A percentile compares a stretch with the other conserved stretches of the same genome.
phyloP scores from a whole-genome alignment of 2,113 vertebrate genomes.

The Festucalex cinctus region DNA sequence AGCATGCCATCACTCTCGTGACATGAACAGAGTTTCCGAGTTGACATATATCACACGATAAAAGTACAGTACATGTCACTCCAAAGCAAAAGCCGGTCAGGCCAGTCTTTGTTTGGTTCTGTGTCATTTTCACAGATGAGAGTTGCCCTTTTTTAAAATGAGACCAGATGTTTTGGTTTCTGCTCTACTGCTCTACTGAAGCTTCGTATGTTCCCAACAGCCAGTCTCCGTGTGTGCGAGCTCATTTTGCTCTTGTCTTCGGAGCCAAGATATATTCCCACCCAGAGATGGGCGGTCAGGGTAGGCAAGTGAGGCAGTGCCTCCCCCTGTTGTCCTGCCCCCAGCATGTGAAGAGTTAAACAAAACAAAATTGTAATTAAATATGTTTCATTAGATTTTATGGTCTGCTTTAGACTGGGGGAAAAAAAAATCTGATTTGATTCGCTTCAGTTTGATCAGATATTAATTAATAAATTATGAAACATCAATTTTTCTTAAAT shows the following conservation, averaged over 20 bases:
- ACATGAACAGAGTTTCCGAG: neutral
- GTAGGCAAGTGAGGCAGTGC: too few relatives aligned
- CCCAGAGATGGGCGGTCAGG: too few relatives aligned
- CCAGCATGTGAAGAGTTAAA: too few relatives aligned
- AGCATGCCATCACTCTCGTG: neutral
- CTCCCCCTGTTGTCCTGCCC: too few relatives aligned
- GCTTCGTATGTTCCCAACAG: conserved; percentile 6
- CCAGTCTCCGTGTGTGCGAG: conserved; percentile 13
- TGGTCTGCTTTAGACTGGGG: too few relatives aligned
- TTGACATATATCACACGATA: neutral
- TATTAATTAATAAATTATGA: too few relatives aligned
- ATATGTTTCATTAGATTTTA: too few relatives aligned
- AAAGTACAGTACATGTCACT: neutral
- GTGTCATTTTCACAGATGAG: conserved; percentile 27
- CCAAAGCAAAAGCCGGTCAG: conserved; percentile 3
- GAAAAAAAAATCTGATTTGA: too few relatives aligned
- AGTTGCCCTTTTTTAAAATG: conserved; percentile 33
- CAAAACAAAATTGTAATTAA: too few relatives aligned
- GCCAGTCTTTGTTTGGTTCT: conserved; percentile 25
- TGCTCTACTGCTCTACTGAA: conserved; percentile 12
- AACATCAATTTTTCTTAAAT: too few relatives aligned
- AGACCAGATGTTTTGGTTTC: conserved; percentile 36
- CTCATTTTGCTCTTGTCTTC: conserved; percentile 32
- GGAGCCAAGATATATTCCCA: conserved; percentile 6
- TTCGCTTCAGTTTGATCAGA: too few relatives aligned